phyloP scores from a whole-genome alignment of 1,140 invertebrate species.

The Drosophila biarmipes region DNA sequence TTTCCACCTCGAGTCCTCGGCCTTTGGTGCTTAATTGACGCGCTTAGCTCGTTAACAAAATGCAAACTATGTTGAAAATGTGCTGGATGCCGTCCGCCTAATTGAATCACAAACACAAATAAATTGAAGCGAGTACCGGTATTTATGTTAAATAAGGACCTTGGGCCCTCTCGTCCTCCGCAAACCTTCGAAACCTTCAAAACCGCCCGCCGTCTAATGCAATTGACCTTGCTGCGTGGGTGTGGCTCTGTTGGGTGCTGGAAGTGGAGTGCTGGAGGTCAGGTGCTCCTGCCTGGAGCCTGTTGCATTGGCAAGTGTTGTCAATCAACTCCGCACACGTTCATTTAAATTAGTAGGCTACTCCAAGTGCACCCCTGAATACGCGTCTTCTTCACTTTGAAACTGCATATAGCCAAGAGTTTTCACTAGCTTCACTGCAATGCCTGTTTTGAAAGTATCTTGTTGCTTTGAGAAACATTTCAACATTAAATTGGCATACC shows the following conservation, averaged over 20 bases:
- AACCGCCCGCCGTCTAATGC: slow-evolving; percentile 16
- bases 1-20: slow-evolving; percentile 23
- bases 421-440: no score
- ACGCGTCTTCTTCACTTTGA: no score
- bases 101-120: slow-evolving; percentile 62
- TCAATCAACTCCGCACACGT: no score
- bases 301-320: not conserved
- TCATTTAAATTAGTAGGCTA: no score
- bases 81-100: slow-evolving; percentile 48
- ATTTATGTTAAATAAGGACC: slow-evolving; percentile 48
- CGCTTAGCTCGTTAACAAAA: slow-evolving; percentile 80
- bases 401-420: no score
- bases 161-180: not conserved
- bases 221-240: slow-evolving; percentile 46
- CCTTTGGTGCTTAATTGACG: slow-evolving; percentile 72
- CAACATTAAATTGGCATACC: no score
- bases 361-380: no score
- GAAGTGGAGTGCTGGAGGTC: no score
- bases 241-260: not conserved
- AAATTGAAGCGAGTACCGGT: slow-evolving; percentile 25
- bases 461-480: no score
- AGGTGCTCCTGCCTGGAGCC: not conserved
- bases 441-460: no score
- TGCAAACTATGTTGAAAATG: slow-evolving; percentile 74
- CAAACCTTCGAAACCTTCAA: not conserved